These are phyloP conservation scores for Ailurus styani DNA, from an alignment of 2,113 vertebrate genomes.

Conservation along the genomic window DNA sequence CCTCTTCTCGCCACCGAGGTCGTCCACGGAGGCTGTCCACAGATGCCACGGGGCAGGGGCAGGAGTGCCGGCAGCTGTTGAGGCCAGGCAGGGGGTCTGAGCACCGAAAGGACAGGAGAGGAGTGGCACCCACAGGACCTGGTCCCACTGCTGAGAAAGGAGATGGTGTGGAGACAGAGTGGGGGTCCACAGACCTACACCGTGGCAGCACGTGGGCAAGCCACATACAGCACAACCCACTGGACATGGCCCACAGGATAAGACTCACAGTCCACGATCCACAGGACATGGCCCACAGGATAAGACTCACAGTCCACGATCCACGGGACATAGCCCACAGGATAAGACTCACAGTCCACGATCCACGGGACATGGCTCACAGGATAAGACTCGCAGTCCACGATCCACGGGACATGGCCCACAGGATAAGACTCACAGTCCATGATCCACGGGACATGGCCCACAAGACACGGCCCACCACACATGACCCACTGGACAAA, in stretches of 20 bases:
- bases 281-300: background rate
- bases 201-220: background rate
- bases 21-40: background rate
- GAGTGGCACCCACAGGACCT: background rate
- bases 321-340: background rate
- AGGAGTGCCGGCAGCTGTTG: background rate
- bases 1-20: background rate
- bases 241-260: too few species aligned
- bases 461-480: background rate
- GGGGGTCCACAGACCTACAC: background rate
- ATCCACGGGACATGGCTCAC: fast-evolving
- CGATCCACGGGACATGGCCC: background rate
- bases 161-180: background rate
- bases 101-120: background rate
- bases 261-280: too few species aligned
- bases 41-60: background rate
- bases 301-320: too few species aligned
- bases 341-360: too few species aligned
- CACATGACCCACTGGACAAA: background rate
- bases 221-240: background rate
- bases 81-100: background rate
- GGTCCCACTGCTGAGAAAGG: background rate
- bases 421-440: background rate
- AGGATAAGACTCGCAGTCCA: background rate
- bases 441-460: background rate